These are phyloP conservation scores for Sebastes kiyomatsui DNA, from an alignment of 2,797 vertebrate genomes.

Conservation along the genomic window DNA sequence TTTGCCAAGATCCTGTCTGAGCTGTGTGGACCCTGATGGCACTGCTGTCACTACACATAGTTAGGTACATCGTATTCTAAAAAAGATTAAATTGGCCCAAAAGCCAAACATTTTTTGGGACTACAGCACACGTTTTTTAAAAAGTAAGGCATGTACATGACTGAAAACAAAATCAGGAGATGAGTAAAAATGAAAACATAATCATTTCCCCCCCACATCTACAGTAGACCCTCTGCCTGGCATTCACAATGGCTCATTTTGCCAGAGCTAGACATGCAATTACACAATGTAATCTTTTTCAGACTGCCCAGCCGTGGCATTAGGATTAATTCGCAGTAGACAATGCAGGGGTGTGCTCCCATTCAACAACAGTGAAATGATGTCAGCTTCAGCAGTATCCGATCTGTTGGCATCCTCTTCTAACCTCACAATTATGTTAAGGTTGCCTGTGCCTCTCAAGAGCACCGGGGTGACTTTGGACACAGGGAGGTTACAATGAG, in stretches of 20 bases:
- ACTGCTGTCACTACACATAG: constrained; percentile 41
- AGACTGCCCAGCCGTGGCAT: constrained; percentile 59
- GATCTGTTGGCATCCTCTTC: constrained; percentile 62
- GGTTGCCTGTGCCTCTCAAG: constrained; percentile 62
- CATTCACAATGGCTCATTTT: constrained; percentile 59
- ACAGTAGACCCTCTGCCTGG: constrained; percentile 6
- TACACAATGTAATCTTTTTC: constrained; percentile 66
- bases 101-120: neutral
- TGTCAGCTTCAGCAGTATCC: constrained; percentile 62
- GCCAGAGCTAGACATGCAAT: constrained; percentile 58
- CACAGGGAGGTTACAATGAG: constrained; percentile 68
- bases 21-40: constrained; percentile 30
- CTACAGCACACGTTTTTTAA: neutral
- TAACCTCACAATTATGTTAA: constrained; percentile 71
- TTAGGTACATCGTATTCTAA: constrained; percentile 8
- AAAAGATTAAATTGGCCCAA: constrained; percentile 10
- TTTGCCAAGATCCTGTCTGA: constrained; percentile 63
- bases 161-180: constrained; percentile 18
- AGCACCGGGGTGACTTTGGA: constrained; percentile 69
- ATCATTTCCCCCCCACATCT: neutral
- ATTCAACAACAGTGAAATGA: constrained; percentile 62
- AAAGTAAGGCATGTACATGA: neutral
- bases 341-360: constrained; percentile 53
- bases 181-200: constrained; percentile 18
- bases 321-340: constrained; percentile 68